Base-by-base conservation (phyloP, 1,140 invertebrate genomes). In the Drosophila navojoa region DNA sequence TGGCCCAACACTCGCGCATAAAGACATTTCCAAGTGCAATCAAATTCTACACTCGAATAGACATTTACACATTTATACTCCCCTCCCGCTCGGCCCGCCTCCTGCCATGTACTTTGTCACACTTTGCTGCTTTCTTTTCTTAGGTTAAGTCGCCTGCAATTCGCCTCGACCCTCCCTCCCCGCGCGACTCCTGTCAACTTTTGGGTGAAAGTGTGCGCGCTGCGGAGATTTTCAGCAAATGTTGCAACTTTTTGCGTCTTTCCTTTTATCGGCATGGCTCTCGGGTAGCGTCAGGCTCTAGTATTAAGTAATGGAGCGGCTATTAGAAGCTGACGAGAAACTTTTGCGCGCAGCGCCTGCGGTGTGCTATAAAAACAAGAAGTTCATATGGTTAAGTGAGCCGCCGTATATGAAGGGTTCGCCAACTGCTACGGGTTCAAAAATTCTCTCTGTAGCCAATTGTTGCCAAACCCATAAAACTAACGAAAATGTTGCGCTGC, bases 21-120 rank as follows among this genome's bases (percentile, higher is more conserved):
- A 89, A 89, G 84, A 89, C 84, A 89, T 89, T 86, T 84, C 77
- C 67, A 89, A 89, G 66, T 89, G 84, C 84, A 89, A 89, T 89
- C 84, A 89, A 89, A 89, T 89, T 89, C 84, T 89, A 84, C 84
- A 89, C 84, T 89, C 67, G 79, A 89, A 74, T 89, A 82, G 79
- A 84, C 82, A 86, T 87, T 86, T 77, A 85, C 57, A 77, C 74
- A 77, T 63, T 67, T 70, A 35, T 45, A 27, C 29, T 25, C 38
- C 6, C 5, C 40, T 6, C 53, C 16, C 27, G 0, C n/a, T 5
- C 38, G 0, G 11, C 7, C 29, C 7, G 6, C 11, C 4, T 22
- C 19, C 19, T 22, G 2, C 22, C 11, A 9, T 67, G 79, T 79
- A 86, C 82, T 86, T 86, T 86, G 82, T 86, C 79, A 77, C 79